Conservation (phyloP, 1,140 invertebrate genomes). For the Drosophila auraria region DNA sequence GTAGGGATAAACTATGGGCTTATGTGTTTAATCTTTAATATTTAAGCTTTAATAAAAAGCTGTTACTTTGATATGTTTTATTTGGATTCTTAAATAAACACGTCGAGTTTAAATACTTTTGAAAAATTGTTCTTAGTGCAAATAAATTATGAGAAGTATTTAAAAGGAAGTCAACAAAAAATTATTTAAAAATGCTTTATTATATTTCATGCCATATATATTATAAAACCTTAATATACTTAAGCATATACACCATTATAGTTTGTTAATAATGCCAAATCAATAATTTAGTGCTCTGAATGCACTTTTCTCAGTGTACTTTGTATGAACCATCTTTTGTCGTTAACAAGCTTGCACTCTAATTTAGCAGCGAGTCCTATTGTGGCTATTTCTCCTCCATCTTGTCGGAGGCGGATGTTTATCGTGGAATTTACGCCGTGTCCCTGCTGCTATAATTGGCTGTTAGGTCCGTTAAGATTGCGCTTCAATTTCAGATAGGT, state of each 20-base stretch:
- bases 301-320: neutral
- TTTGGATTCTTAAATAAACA: too few relatives aligned
- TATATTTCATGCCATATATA: neutral
- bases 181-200: neutral
- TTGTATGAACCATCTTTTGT: constrained; percentile 63
- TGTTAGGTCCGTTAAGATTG: constrained; percentile 69
- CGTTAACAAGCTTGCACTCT: constrained; percentile 80
- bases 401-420: constrained; percentile 51
- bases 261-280: neutral
- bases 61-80: neutral
- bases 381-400: constrained; percentile 38
- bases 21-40: neutral
- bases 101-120: too few relatives aligned
- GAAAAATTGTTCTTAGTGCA: too few relatives aligned
- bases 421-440: constrained; percentile 70
- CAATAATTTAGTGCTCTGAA: too few relatives aligned
- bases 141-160: neutral
- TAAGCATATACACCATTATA: neutral
- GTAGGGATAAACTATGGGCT: neutral
- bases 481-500: constrained; percentile 81
- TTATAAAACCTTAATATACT: neutral
- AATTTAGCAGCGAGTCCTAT: constrained; percentile 60
- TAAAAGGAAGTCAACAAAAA: neutral
- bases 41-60: too few relatives aligned
- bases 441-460: constrained; percentile 69